phyloP scores from a whole-genome alignment of 1,140 invertebrate species.

The Nymphalis io region DNA sequence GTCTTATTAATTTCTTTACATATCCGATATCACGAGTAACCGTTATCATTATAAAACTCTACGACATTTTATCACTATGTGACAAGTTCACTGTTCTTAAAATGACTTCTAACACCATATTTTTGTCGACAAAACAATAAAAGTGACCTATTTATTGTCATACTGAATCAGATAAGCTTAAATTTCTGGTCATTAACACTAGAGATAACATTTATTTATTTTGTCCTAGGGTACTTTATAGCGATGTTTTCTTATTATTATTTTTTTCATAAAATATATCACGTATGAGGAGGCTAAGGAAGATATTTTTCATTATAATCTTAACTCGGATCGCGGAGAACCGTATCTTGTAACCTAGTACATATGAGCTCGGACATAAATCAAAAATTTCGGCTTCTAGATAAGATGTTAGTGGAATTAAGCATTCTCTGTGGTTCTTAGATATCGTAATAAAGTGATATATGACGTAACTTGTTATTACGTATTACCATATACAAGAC shows the following conservation, averaged over 20 bases:
- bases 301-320: slow-evolving; percentile 66
- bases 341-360: slow-evolving; percentile 41
- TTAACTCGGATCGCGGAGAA: slow-evolving; percentile 43
- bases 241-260: slow-evolving; percentile 51
- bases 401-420: slow-evolving; percentile 62
- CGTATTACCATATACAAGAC: slow-evolving; percentile 76
- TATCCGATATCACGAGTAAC: not conserved
- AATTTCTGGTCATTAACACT: slow-evolving; percentile 74
- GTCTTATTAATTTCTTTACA: not conserved
- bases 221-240: slow-evolving; percentile 38
- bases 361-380: slow-evolving; percentile 54
- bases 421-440: slow-evolving; percentile 54
- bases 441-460: slow-evolving; percentile 67
- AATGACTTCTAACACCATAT: slow-evolving; percentile 61
- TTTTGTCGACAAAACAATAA: slow-evolving; percentile 64
- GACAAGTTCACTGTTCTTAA: slow-evolving; percentile 55
- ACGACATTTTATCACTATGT: slow-evolving; percentile 36
- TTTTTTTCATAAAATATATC: slow-evolving; percentile 52
- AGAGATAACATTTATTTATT: slow-evolving; percentile 51
- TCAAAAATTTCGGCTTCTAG: slow-evolving; percentile 58
- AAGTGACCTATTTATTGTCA: slow-evolving; percentile 74
- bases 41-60: slow-evolving; percentile 22
- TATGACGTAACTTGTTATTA: slow-evolving; percentile 59
- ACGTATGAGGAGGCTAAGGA: slow-evolving; percentile 38
- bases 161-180: slow-evolving; percentile 65